Evolutionary conservation across 2,888 invertebrate genomes (phyloP).

Genomic region (Aphodius sticticus): DNA sequence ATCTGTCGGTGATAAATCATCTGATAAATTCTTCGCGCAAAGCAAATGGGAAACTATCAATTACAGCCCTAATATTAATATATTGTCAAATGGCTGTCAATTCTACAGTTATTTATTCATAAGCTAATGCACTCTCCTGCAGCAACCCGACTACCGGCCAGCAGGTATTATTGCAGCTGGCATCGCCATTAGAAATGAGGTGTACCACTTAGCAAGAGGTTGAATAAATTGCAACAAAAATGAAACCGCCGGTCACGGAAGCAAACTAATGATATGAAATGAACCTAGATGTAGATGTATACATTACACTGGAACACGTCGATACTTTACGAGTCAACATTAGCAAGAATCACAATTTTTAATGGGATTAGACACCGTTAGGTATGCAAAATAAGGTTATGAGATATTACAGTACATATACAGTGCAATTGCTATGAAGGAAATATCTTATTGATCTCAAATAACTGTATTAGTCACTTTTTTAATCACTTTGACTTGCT

Average conservation of each 20-base stretch:
- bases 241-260: neutral
- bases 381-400: neutral
- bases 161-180: slow-evolving; percentile 11
- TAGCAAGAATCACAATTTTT: neutral
- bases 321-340: neutral
- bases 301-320: neutral
- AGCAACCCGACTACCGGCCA: slow-evolving; percentile 11
- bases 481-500: too few relatives aligned
- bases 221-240: neutral
- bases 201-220: neutral
- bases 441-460: neutral
- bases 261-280: neutral
- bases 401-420: neutral
- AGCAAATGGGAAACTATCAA: slow-evolving; percentile 26
- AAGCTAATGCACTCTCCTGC: slow-evolving; percentile 32
- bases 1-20: neutral
- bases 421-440: neutral
- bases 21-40: neutral
- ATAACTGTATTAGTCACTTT: neutral
- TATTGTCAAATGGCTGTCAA: slow-evolving; percentile 34
- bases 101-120: slow-evolving; percentile 42
- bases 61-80: slow-evolving; percentile 37
- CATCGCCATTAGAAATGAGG: slow-evolving; percentile 4
- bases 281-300: neutral
- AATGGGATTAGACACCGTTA: neutral